phyloP scores from a whole-genome alignment of 2,797 vertebrate genomes.

The Sebastes aleutianus region DNA sequence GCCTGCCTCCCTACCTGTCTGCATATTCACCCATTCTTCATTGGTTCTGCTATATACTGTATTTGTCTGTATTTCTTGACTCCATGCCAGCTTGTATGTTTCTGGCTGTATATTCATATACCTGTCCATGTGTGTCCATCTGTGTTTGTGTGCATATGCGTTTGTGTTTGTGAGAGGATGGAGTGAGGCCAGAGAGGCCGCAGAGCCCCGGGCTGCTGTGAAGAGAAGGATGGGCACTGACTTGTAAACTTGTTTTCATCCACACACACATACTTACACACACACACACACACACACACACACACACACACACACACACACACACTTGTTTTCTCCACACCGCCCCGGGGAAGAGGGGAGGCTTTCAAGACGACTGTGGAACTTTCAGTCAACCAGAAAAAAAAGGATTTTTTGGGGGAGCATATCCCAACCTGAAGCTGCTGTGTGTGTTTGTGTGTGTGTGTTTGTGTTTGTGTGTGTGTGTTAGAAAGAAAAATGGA shows the following conservation, averaged over 20 bases:
- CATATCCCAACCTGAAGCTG: slow-evolving; percentile 22
- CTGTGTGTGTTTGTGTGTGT: background rate
- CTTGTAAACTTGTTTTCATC: slow-evolving; percentile 34
- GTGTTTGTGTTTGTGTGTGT: background rate
- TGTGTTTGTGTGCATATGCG: background rate
- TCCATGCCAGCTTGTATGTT: background rate
- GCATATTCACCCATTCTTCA: background rate
- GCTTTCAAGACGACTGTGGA: slow-evolving; percentile 42
- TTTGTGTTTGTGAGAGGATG: background rate
- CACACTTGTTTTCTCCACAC: slow-evolving; percentile 21
- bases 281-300: background rate
- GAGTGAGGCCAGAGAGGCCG: slow-evolving; percentile 1
- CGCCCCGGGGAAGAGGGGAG: slow-evolving; percentile 25
- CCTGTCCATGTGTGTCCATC: background rate
- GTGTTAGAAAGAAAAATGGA: background rate
- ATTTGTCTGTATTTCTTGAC: background rate
- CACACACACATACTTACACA: background rate
- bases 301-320: background rate
- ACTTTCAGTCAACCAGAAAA: slow-evolving; percentile 49
- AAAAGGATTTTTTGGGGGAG: background rate
- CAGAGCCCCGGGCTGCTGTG: slow-evolving; percentile 26
- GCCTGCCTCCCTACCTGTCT: background rate
- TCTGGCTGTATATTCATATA: background rate
- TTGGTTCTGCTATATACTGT: background rate
- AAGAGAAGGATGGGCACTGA: slow-evolving; percentile 40